These are phyloP conservation scores for Esox masquinongy DNA, from an alignment of 2,797 vertebrate genomes.

Conservation along the genomic window DNA sequence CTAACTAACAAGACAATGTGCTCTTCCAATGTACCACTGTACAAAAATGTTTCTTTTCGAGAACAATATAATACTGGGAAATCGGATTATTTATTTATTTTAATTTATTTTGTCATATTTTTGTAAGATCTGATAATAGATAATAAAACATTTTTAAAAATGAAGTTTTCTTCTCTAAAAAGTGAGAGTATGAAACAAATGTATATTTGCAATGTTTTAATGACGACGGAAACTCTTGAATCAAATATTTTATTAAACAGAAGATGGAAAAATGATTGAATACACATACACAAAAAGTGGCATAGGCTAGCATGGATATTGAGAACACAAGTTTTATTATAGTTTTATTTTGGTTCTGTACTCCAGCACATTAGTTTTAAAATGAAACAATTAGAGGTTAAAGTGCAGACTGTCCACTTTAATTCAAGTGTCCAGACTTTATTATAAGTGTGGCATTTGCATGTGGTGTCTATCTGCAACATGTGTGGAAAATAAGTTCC, in stretches of 20 bases:
- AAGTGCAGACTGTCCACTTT: no score
- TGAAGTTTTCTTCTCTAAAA: conserved; percentile 37
- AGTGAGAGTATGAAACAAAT: background rate
- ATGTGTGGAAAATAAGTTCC: no score
- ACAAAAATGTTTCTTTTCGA: conserved; percentile 66
- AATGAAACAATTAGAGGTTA: no score
- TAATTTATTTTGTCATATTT: conserved; percentile 99
- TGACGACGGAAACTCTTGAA: background rate
- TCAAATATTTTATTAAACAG: background rate
- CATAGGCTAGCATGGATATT: no score
- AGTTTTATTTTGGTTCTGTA: no score
- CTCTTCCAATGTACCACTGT: conserved; percentile 78
- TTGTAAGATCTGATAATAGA: conserved; percentile 97
- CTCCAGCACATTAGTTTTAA: no score
- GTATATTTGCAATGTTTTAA: background rate
- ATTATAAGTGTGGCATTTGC: no score
- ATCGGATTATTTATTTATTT: conserved; percentile 95
- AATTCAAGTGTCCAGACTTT: no score
- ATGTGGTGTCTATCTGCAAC: no score
- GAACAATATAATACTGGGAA: conserved; percentile 70
- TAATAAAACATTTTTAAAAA: conserved; percentile 83
- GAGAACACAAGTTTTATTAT: no score
- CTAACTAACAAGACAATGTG: conserved; percentile 57
- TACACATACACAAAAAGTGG: no score
- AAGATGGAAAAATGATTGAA: no score